Evolutionary conservation across 2,797 vertebrate species (phyloP).

Genomic region (Takifugu rubripes): DNA sequence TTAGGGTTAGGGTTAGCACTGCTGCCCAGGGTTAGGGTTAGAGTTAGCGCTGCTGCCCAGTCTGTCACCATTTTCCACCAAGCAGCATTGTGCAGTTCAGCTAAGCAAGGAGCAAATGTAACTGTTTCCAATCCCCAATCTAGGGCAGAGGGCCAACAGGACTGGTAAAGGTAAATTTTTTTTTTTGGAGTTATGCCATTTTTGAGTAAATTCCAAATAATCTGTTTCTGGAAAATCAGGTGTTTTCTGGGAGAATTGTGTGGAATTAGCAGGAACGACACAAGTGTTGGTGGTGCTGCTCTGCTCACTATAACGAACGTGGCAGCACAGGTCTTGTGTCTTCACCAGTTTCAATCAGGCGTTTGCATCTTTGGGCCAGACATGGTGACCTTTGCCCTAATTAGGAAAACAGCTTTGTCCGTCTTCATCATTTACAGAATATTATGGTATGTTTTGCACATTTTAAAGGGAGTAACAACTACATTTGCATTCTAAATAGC

Average conservation of each 20-base stretch:
- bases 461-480: background rate
- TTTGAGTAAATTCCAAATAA: background rate
- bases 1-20: too few species aligned
- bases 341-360: conserved; percentile 25
- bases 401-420: conserved; percentile 8
- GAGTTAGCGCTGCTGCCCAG: conserved; percentile 9
- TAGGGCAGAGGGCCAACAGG: too few species aligned
- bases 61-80: conserved; percentile 25
- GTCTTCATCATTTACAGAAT: conserved; percentile 15
- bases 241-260: conserved; percentile 34
- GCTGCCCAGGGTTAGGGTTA: too few species aligned
- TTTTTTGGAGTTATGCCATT: too few species aligned
- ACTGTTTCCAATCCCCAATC: too few species aligned
- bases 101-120: too few species aligned
- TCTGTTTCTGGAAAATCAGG: conserved; percentile 9
- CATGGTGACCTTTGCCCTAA: conserved; percentile 16
- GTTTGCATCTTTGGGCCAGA: conserved; percentile 20
- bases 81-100: conserved; percentile 3
- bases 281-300: conserved; percentile 37
- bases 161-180: too few species aligned
- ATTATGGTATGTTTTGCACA: conserved; percentile 3
- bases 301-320: conserved; percentile 34
- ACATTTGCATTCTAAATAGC: conserved; percentile 11
- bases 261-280: conserved; percentile 46
- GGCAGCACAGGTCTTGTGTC: conserved; percentile 2